These are phyloP conservation scores for Dryas iulia DNA, from an alignment of 1,140 invertebrate genomes.

Conservation along the genomic window DNA sequence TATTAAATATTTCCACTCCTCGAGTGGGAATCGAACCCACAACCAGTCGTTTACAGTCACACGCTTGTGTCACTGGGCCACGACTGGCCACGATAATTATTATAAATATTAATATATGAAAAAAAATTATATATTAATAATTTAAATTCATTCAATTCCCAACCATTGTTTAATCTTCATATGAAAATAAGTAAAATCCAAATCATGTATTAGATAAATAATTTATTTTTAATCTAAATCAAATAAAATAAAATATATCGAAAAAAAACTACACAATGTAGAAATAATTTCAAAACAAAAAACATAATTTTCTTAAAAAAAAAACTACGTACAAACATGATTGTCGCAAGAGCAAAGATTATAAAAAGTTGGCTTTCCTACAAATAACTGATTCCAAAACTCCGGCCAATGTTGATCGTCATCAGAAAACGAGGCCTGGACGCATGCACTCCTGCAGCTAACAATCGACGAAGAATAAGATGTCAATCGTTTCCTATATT, in stretches of 20 bases:
- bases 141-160: too few species aligned
- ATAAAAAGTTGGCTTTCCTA: neutral
- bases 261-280: neutral
- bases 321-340: neutral
- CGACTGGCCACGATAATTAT: too few species aligned
- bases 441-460: neutral
- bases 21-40: too few species aligned
- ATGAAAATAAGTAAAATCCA: too few species aligned
- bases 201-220: too few species aligned
- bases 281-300: neutral
- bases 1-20: too few species aligned
- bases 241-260: neutral
- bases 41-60: too few species aligned
- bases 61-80: too few species aligned
- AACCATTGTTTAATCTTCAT: too few species aligned
- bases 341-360: neutral
- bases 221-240: neutral
- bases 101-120: too few species aligned
- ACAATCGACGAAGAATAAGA: neutral
- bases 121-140: too few species aligned
- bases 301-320: neutral
- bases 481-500: neutral
- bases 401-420: neutral
- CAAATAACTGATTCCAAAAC: neutral
- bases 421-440: neutral